A percentile compares a stretch with the other conserved stretches of the same genome.
These are phyloP conservation scores for Falco punctatus DNA, from an alignment of 2,113 vertebrate genomes.

Conservation along the genomic window DNA sequence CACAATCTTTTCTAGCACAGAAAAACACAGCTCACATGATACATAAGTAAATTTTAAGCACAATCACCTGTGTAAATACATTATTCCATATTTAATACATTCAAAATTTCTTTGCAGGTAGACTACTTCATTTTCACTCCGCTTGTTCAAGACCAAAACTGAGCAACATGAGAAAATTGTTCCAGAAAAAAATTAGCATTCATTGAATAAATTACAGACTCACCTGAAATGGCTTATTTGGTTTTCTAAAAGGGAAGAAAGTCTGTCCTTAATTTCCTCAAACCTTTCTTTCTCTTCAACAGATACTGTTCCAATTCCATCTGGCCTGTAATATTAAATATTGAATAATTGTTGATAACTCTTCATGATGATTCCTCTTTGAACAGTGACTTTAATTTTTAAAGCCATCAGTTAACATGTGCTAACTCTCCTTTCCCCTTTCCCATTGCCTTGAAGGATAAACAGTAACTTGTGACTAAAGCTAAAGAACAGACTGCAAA, in stretches of 20 bases:
- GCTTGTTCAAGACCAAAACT: not conserved
- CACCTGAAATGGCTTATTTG: slow-evolving; percentile 98
- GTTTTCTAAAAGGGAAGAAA: slow-evolving; percentile 88
- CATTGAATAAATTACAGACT: not conserved
- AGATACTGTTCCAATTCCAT: slow-evolving; percentile 94
- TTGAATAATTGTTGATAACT: not conserved
- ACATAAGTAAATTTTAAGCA: not conserved
- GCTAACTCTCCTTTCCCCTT: not conserved
- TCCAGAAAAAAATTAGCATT: not conserved
- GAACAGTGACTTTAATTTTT: not conserved
- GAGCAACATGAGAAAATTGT: not conserved
- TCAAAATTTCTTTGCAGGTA: not conserved
- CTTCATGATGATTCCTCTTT: not conserved
- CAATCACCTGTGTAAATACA: not conserved
- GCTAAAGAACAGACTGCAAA: not conserved
- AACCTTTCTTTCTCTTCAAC: slow-evolving; percentile 91
- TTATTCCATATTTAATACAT: not conserved
- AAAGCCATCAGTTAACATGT: not conserved
- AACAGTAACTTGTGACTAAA: not conserved
- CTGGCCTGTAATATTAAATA: slow-evolving; percentile 82
- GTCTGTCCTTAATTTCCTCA: slow-evolving; percentile 87
- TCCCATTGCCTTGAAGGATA: not conserved
- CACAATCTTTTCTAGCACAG: not conserved
- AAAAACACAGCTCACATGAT: not conserved
- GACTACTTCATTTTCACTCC: not conserved